phyloP scores from a whole-genome alignment of 35 echinoderm and acorn worm genomes.

The Stichopus chloronotus region DNA sequence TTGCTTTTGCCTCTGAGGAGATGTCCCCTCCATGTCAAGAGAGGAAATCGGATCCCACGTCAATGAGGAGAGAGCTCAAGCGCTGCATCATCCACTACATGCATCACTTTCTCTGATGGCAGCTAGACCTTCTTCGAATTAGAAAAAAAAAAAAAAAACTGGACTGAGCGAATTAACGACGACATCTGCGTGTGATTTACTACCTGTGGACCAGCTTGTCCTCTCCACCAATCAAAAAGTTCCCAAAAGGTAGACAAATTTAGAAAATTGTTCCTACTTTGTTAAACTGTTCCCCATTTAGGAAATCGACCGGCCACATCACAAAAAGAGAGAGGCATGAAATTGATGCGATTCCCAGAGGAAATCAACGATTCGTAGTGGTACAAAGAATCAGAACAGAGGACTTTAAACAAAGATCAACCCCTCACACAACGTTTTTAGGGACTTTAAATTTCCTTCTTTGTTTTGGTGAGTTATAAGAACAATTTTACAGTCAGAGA shows the following conservation, averaged over 20 bases:
- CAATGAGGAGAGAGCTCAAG: too few relatives aligned
- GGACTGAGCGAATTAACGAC: not conserved
- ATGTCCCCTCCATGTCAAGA: too few relatives aligned
- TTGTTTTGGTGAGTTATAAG: not conserved
- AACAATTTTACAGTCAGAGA: not conserved
- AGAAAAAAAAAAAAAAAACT: not conserved
- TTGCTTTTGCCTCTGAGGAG: too few relatives aligned
- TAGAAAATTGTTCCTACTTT: conserved; percentile 40
- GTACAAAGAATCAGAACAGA: not conserved
- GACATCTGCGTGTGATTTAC: conserved; percentile 11
- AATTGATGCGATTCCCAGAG: conserved; percentile 34
- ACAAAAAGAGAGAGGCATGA: conserved; percentile 35
- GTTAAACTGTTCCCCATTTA: conserved; percentile 49
- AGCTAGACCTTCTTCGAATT: too few relatives aligned
- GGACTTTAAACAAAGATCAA: conserved; percentile 38
- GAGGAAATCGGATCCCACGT: too few relatives aligned
- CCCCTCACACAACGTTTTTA: not conserved
- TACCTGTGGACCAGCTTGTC: conserved; percentile 30
- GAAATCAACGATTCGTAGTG: conserved; percentile 5
- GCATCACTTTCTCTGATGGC: too few relatives aligned
- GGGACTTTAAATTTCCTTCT: conserved; percentile 3
- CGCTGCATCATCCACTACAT: too few relatives aligned
- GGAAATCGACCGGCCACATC: conserved; percentile 34
- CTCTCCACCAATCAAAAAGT: conserved; percentile 13
- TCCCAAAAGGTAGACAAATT: conserved; percentile 34